Evolutionary conservation across 2,888 invertebrate species (phyloP), one percentile per base, ranked within the genome.

Genomic region (Alviniconcha strummeri): DNA sequence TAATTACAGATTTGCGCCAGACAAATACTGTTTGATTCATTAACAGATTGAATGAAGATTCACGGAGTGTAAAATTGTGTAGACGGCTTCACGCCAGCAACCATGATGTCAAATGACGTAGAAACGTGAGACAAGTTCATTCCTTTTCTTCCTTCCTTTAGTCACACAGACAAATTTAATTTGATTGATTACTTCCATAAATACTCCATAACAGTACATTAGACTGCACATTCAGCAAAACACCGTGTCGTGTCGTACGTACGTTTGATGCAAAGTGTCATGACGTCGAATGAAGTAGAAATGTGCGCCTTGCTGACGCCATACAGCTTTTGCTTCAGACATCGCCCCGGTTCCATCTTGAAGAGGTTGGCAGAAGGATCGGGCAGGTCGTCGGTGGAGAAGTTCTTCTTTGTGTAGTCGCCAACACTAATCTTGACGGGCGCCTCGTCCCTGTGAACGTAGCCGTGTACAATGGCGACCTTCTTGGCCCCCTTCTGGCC

Each of bases 231-330:
- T 36, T 36, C 36, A 36, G 36, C 36, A 36, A 36, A 36, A 36
- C 36, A 36, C 36, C 36, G 36, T 36, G 36, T 36, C 36, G 36
- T 36, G 36, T 36, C 36, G 36, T 36, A 36, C 81, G 67, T n/a
- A 82, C 82, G 72, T 82, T 76, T 82, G n/a, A 76, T n/a, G n/a
- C 76, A 82, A 5, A 75, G 19, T 0, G 75, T 67, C 54, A 17
- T 69, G 54, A 71, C 52, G 64, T 76, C 56, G 6, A 82, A 3
- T 36, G 54, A 15, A 6, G 54, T 19, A 15, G 67, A 7, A 57
- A 83, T 76, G 77, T 83, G 71, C 6, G 83, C 69, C 83, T 55
- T 77, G 83, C 71, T 83, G 71, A 83, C 60, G 54, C 71, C 83
- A 69, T 60, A 78, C 71, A 83, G 36, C 6, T 17, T 57, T 13